Conservation (phyloP, 2,113 vertebrate species). For the Oenanthe oenanthe region DNA sequence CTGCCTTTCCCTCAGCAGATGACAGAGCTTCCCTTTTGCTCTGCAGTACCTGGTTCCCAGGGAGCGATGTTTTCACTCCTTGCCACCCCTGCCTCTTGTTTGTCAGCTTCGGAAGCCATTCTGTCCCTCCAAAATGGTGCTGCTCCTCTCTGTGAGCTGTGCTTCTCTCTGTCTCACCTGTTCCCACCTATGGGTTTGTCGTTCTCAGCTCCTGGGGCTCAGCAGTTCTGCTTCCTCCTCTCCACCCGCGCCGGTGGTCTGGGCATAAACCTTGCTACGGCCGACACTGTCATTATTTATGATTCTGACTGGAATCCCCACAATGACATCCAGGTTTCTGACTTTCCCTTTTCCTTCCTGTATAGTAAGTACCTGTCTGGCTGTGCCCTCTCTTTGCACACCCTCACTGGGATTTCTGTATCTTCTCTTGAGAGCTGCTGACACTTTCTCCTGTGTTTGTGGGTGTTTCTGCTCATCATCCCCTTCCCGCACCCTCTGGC, state of each 20-base stretch:
- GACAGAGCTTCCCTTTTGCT: not conserved
- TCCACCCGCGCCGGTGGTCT: conserved; percentile 95
- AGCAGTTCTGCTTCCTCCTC: conserved; percentile 98
- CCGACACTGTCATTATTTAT: conserved; percentile 96
- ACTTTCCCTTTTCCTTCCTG: not conserved
- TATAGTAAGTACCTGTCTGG: conserved; percentile 11
- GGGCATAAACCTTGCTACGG: conserved; percentile 96
- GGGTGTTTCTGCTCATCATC: not conserved
- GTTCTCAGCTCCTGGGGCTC: conserved; percentile 90
- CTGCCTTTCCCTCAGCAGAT: not conserved
- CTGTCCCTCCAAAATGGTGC: not conserved
- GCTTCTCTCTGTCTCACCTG: not conserved
- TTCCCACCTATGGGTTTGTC: conserved; percentile 52
- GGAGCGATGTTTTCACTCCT: not conserved
- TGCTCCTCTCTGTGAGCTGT: not conserved
- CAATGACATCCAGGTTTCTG: conserved; percentile 95
- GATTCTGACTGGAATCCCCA: conserved; percentile 99
- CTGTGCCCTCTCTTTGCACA: not conserved
- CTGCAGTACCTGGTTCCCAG: not conserved
- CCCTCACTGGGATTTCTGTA: not conserved
- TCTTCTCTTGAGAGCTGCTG: not conserved
- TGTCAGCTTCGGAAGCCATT: accelerated
- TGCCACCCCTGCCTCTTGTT: not conserved
- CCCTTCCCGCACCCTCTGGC: not conserved
- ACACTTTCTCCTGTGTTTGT: not conserved